These are phyloP conservation scores for Nomada goodeniana DNA, from an alignment of 2,888 invertebrate species.

Conservation along the genomic window DNA sequence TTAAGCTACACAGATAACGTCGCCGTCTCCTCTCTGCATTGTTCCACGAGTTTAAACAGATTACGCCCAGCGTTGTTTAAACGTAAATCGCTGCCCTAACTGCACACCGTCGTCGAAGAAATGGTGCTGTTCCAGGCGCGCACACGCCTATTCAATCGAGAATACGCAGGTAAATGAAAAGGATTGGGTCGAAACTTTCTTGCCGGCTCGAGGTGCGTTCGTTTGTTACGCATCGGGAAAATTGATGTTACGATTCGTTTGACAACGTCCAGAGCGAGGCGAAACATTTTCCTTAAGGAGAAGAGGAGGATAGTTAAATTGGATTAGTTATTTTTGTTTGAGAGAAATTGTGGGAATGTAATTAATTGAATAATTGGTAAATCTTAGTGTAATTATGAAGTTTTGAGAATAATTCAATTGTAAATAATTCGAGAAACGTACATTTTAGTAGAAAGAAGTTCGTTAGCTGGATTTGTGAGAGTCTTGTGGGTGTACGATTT, in stretches of 20 bases:
- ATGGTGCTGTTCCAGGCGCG: constrained; percentile 10
- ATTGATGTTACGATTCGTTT: background rate
- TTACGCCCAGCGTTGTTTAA: constrained; percentile 80
- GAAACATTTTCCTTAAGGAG: background rate
- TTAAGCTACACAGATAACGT: constrained; percentile 78
- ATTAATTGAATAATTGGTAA: too few species aligned
- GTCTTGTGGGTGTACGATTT: too few species aligned
- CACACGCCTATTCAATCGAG: constrained; percentile 19
- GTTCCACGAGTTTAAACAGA: constrained; percentile 82
- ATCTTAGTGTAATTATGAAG: too few species aligned
- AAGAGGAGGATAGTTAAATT: too few species aligned
- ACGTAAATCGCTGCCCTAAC: constrained; percentile 79
- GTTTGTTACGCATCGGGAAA: background rate
- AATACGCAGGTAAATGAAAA: constrained; percentile 16
- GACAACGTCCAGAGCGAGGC: background rate
- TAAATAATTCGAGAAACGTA: too few species aligned
- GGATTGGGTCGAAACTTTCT: background rate
- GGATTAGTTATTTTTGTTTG: background rate
- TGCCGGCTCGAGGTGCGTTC: background rate
- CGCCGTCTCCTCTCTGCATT: constrained; percentile 73
- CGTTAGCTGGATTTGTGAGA: too few species aligned
- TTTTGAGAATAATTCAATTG: too few species aligned
- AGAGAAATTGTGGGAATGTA: too few species aligned
- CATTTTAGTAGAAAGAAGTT: too few species aligned
- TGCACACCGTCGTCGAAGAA: constrained; percentile 49